A percentile compares a stretch with the other conserved stretches of the same genome.
These are phyloP conservation scores for Phaethon lepturus DNA, from an alignment of 2,113 vertebrate genomes.

Conservation along the genomic window DNA sequence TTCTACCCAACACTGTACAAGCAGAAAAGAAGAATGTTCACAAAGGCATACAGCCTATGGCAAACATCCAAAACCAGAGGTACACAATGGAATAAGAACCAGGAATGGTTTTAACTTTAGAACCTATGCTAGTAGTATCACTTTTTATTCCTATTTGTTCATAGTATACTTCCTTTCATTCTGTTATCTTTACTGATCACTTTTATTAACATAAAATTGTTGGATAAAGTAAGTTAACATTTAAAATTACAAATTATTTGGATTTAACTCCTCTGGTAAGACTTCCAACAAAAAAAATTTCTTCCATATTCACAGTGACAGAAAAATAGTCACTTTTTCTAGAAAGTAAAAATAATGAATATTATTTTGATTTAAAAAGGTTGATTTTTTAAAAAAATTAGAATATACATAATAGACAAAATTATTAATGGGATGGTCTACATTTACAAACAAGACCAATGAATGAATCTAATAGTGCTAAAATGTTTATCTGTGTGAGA, in stretches of 20 bases:
- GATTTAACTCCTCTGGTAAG: neutral
- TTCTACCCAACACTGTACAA: neutral
- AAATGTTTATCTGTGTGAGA: neutral
- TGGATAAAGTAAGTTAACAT: neutral
- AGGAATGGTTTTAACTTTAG: neutral
- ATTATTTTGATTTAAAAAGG: neutral
- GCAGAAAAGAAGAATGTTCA: neutral
- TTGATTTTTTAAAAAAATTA: neutral
- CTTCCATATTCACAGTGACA: neutral
- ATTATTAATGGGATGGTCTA: neutral
- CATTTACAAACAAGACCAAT: neutral
- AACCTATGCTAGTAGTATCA: neutral
- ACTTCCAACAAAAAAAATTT: neutral
- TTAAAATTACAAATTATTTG: neutral
- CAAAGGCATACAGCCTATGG: neutral
- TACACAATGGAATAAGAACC: neutral
- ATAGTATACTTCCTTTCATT: neutral
- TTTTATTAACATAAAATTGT: neutral
- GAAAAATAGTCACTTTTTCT: neutral
- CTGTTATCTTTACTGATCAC: neutral
- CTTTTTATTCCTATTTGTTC: neutral
- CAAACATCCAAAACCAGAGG: neutral
- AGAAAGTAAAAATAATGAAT: neutral
- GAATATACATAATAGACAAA: neutral
- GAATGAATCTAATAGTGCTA: neutral